Base-by-base conservation (phyloP, 2,113 vertebrate species). In the Ptyas mucosa region DNA sequence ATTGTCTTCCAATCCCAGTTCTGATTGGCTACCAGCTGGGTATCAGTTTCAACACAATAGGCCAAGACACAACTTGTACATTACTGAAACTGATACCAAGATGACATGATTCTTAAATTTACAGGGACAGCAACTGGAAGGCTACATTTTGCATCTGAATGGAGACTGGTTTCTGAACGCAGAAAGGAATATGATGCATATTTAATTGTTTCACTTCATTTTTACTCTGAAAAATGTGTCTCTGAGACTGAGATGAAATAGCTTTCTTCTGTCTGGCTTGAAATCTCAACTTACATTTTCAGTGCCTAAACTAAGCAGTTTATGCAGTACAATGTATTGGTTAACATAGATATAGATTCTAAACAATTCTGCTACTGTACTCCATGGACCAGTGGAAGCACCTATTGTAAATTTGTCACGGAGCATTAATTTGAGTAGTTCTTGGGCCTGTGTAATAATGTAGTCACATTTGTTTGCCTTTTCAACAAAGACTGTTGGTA, bases 401-500 rank as follows among this genome's bases (percentile, higher is more conserved):
- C 6, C 69, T 75, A 75, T 75, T 75, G n/a, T 75, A 75, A 34
- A 75, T 75, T 75, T 75, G 69, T 75, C 69, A 75, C 0, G 0
- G 69, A 75, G n/a, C n/a, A 75, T 75, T 75, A 34, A 34, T 75
- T 75, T 34, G 69, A 75, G 29, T n/a, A 20, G 18, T 51, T 14
- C 58, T 49, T 29, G 21, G 11, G 69, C 29, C 52, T 49, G 51
- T 90, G 61, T 51, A 61, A 26, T 39, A 69, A 75, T 29, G 52
- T 39, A 21, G 11, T 90, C 52, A 81, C 29, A 81, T 81, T 90
- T 51, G 53, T 29, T 20, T 34, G 26, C 52, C 64, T 90, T 53
- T 23, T 55, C 21, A 4, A 0, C 9, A 29, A 29, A 1, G 14
- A 18, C 6, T 10, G 91, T 51, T 85, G 39, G 0, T 87, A 26